Conservation (phyloP, 2,797 vertebrate species). For the Parauchenoglanis punctatus region DNA sequence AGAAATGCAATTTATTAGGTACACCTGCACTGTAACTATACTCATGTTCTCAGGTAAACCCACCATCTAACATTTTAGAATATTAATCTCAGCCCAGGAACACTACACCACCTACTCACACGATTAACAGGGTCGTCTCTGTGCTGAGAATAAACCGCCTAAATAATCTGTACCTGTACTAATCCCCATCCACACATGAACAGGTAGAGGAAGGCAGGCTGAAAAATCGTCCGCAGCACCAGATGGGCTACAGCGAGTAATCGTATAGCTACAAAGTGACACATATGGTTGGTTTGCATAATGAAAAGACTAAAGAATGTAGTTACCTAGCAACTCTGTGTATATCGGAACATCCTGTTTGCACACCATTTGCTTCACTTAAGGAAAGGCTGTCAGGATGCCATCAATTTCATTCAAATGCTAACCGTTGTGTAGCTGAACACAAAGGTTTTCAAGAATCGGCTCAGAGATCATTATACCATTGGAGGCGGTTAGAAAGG, state of each 20-base stretch:
- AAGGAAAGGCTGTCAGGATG: neutral
- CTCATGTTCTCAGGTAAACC: neutral
- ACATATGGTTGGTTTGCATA: neutral
- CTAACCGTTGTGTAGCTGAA: neutral
- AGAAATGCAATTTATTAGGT: neutral
- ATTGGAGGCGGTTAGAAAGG: neutral
- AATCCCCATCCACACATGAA: neutral
- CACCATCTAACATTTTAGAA: neutral
- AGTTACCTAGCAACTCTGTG: constrained; percentile 7
- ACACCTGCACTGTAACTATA: neutral
- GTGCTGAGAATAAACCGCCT: neutral
- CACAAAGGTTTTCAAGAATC: neutral
- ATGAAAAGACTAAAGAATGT: neutral
- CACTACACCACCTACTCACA: neutral
- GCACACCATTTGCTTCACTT: neutral
- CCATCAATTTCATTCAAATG: constrained; percentile 1
- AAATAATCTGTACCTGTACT: neutral
- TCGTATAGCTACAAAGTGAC: neutral
- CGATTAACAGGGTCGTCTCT: neutral
- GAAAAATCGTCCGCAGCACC: neutral
- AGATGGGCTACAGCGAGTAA: neutral
- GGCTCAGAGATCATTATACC: neutral
- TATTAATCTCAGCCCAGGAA: neutral
- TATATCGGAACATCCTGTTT: constrained; percentile 25
- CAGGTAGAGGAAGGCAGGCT: neutral